Conservation (phyloP, 2,888 invertebrate genomes). For the Hemistola chrysoprasaria region DNA sequence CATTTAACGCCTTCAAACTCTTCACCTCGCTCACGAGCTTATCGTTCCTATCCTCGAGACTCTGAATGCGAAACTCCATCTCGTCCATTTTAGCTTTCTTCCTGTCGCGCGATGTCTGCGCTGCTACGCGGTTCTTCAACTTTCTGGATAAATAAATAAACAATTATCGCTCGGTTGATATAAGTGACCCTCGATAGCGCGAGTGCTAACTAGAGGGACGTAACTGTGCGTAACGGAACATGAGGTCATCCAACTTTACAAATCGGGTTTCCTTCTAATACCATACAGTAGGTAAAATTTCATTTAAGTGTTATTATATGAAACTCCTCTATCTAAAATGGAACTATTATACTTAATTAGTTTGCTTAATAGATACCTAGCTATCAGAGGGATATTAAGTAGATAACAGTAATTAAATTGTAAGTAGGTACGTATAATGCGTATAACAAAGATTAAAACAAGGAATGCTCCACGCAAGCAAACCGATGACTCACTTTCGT, state of each 20-base stretch:
- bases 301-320: no score
- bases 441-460: slow-evolving; percentile 21
- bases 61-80: slow-evolving; percentile 88
- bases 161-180: no score
- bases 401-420: no score
- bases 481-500: slow-evolving; percentile 86
- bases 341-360: no score
- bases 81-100: slow-evolving; percentile 97
- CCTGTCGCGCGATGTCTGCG: slow-evolving; percentile 97
- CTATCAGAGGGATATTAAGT: no score
- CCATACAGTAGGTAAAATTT: no score
- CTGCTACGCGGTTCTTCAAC: slow-evolving; percentile 97
- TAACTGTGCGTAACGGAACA: slow-evolving; percentile 34
- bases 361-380: no score
- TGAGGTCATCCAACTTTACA: slow-evolving; percentile 32
- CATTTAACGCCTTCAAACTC: slow-evolving; percentile 85
- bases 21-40: slow-evolving; percentile 85
- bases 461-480: slow-evolving; percentile 48
- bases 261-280: not conserved
- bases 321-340: no score
- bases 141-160: slow-evolving; percentile 83
- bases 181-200: no score
- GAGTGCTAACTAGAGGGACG: slow-evolving; percentile 5
- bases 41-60: slow-evolving; percentile 84
- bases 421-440: no score